Conservation (phyloP, 2,797 vertebrate genomes). For the Peromyscus attwateri region DNA sequence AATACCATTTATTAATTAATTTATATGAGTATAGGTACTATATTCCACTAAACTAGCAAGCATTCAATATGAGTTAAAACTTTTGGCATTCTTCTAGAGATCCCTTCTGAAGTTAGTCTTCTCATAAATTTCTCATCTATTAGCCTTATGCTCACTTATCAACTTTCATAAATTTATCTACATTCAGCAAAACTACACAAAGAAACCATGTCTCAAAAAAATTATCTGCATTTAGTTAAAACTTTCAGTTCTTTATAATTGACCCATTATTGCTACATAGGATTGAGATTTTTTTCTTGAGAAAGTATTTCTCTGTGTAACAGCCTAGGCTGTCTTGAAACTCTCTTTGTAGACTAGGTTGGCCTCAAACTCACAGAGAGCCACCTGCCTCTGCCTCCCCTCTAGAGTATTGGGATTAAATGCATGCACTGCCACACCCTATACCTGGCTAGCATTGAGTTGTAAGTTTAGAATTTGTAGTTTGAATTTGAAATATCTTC, state of each 20-base stretch:
- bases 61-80: constrained; percentile 3
- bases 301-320: not conserved
- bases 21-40: constrained; percentile 15
- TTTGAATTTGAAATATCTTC: not conserved
- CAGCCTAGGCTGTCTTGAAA: not conserved
- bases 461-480: not conserved
- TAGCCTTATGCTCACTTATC: not conserved
- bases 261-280: not conserved
- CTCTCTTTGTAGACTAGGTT: not conserved
- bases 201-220: no score
- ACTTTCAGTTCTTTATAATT: not conserved
- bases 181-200: no score
- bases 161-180: not conserved
- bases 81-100: not conserved
- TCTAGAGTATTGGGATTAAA: not conserved
- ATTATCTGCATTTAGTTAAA: not conserved
- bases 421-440: not conserved
- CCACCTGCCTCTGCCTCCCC: not conserved
- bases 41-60: not conserved
- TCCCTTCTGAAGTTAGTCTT: not conserved
- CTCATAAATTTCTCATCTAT: not conserved
- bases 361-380: not conserved
- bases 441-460: not conserved
- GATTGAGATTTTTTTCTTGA: not conserved
- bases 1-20: not conserved